Base-by-base conservation (phyloP, 2,888 invertebrate species). In the Teinopalpus imperialis region DNA sequence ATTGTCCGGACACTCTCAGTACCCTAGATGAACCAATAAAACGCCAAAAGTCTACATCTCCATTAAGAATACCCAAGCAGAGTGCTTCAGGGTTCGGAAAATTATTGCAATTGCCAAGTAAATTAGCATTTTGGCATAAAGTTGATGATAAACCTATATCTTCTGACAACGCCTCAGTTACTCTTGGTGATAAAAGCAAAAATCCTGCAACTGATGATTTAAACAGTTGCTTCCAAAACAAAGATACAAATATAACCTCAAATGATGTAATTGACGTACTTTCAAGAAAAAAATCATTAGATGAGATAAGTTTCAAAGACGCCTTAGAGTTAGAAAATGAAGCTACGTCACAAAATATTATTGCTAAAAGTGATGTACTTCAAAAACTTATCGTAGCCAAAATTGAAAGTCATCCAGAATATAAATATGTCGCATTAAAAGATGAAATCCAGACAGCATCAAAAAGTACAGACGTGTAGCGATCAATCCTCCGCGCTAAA, bases 81-180 rank as follows among this genome's bases (percentile, higher is more conserved):
- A 74, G 63, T 37, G 59, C 57, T 53, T 74, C 77, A 4, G 71
- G 82, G n/a, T 69, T 89, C 32, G 74, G 80, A 10, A 87, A 80
- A 69, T 58, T 91, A 47, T 78, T 91, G 46, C 89, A 90, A 49
- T 65, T 91, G 39, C 90, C 91, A 3, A 82, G 87, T 53, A 91
- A 90, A 74, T 71, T 91, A 48, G 88, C 81, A 24, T 90, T 91
- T 69, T 91, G 91, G 90, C 74, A 87, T 55, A 90, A 85, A 72
- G 68, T 59, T 50, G 88, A 89, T 24, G 78, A 81, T 5, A 80
- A 73, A 63, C 46, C 59, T 1, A 78, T 76, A 58, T 48, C n/a
- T n/a, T n/a, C 63, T 13, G 81, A 81, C 45, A 60, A 61, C 23
- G 51, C 59, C 8, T 79, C 78, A n/a, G 69, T 59, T n/a, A 69